Conservation (phyloP, 2,113 vertebrate genomes). For the Mesitornis unicolor region DNA sequence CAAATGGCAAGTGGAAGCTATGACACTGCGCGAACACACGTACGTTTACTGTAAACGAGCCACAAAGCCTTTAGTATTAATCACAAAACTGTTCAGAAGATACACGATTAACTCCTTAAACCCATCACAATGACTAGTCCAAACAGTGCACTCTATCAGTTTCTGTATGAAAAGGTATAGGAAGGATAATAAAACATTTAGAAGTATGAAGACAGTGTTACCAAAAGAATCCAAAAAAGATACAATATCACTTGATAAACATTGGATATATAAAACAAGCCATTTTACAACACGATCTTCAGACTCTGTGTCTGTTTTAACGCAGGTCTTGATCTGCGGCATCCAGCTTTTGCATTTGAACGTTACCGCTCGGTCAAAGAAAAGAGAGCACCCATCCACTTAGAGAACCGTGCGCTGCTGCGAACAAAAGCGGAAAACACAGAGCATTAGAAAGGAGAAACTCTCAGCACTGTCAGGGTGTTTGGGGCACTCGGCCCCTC, state of each 20-base stretch:
- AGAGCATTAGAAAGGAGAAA: conserved; percentile 33
- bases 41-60: neutral
- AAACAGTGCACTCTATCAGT: neutral
- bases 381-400: conserved; percentile 51
- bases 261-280: conserved; percentile 37
- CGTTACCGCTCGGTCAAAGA: neutral
- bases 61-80: neutral
- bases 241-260: conserved; percentile 35
- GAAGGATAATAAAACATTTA: neutral
- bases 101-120: neutral
- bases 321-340: conserved; percentile 21
- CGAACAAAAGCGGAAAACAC: conserved; percentile 15
- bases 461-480: neutral
- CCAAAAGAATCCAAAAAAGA: neutral
- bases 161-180: conserved; percentile 15
- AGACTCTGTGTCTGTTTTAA: conserved; percentile 25
- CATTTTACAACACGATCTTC: conserved; percentile 28
- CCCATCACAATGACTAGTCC: neutral
- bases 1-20: neutral
- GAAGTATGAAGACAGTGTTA: conserved; percentile 49
- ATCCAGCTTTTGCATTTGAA: conserved; percentile 19
- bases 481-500: neutral
- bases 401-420: conserved; percentile 21
- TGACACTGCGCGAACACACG: conserved; percentile 12
- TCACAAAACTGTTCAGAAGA: neutral